These are phyloP conservation scores for Parauchenoglanis ngamensis DNA, from an alignment of 2,797 vertebrate species.

Conservation along the genomic window DNA sequence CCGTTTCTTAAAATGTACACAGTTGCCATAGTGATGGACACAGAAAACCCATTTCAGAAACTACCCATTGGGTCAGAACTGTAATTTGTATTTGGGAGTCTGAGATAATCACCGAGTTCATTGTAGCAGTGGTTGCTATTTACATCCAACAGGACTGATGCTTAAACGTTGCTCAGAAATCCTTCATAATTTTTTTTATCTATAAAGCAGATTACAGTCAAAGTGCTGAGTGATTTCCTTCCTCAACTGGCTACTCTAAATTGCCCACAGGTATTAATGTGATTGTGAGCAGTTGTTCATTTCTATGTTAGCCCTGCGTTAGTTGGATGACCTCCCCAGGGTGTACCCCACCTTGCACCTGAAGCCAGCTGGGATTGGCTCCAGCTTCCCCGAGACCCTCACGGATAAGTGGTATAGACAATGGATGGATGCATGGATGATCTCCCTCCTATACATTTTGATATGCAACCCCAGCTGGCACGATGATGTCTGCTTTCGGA, in stretches of 20 bases:
- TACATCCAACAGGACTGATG: slow-evolving; percentile 11
- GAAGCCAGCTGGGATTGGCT: too few species aligned
- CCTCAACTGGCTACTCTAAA: too few species aligned
- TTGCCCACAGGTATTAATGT: too few species aligned
- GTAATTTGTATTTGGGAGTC: slow-evolving; percentile 3
- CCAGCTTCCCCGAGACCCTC: too few species aligned
- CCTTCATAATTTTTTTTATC: neutral
- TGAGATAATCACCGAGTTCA: slow-evolving; percentile 24
- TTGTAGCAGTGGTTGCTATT: slow-evolving; percentile 23
- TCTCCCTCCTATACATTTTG: neutral
- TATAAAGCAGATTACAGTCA: neutral
- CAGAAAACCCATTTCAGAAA: slow-evolving; percentile 58
- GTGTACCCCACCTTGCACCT: too few species aligned
- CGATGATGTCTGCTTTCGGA: neutral
- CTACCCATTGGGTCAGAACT: slow-evolving; percentile 32
- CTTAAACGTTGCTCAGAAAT: neutral
- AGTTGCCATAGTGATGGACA: slow-evolving; percentile 61
- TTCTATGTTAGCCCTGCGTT: too few species aligned
- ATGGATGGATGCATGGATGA: neutral
- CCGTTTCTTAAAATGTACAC: slow-evolving; percentile 40
- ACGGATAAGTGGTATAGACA: too few species aligned
- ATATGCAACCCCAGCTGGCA: neutral
- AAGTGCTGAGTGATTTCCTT: neutral
- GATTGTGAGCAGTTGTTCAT: too few species aligned
- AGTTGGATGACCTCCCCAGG: too few species aligned